phyloP scores from a whole-genome alignment of 2,888 invertebrate genomes.

The Caenorhabditis sp. region DNA sequence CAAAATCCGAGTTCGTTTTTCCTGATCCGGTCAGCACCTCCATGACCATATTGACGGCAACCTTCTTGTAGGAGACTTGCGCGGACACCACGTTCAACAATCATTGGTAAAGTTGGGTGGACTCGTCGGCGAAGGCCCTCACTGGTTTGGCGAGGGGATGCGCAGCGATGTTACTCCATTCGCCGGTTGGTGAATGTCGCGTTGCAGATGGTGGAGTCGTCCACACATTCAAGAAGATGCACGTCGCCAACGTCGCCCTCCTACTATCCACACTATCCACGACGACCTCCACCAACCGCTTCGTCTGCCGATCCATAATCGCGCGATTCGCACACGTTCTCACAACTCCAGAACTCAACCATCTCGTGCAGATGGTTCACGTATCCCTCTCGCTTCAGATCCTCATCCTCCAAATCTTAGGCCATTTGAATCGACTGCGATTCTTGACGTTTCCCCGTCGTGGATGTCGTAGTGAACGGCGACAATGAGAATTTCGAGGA shows the following conservation, averaged over 20 bases:
- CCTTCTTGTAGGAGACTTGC: constrained; percentile 12
- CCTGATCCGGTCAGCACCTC: constrained; percentile 23
- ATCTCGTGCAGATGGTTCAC: constrained; percentile 23
- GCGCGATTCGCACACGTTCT: neutral
- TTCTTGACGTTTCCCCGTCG: constrained; percentile 5
- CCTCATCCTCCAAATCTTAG: constrained; percentile 24
- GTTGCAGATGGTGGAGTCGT: too few relatives aligned
- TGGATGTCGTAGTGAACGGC: neutral
- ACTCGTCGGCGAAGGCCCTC: too few relatives aligned
- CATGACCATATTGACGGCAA: too few relatives aligned
- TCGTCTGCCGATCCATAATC: neutral
- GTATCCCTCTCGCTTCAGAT: constrained; percentile 20
- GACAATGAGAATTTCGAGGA: constrained; percentile 7
- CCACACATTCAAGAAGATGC: too few relatives aligned
- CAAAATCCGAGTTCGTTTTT: constrained; percentile 10
- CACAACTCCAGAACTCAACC: constrained; percentile 7
- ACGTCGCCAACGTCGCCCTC: too few relatives aligned
- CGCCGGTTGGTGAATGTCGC: too few relatives aligned
- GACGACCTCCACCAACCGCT: constrained; percentile 13
- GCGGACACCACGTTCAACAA: constrained; percentile 19
- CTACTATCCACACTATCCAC: too few relatives aligned
- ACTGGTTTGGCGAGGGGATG: too few relatives aligned
- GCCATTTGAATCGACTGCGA: constrained; percentile 22
- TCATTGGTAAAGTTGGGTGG: constrained; percentile 25
- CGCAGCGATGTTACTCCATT: too few relatives aligned